Evolutionary conservation across 2,113 vertebrate genomes (phyloP), one percentile per base, ranked within the genome.

Genomic region (Alligator sinensis): DNA sequence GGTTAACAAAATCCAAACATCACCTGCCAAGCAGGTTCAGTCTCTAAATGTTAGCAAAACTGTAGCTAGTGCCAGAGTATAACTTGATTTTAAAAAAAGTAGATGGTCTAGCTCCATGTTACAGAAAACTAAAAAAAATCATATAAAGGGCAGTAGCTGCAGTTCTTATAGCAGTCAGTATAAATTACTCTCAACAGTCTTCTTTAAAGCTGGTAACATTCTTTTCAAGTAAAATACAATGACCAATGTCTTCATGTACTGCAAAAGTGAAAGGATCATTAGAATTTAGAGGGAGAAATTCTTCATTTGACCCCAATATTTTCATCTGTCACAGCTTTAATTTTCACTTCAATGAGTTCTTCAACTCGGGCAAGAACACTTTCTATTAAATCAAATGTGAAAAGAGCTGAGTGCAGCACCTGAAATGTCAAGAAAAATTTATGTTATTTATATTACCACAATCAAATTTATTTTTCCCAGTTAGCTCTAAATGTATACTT

Each of bases 381-480:
- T 98, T 99, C 99, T 98, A 99, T 99, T 96, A 99, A 98, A 98
- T 99, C 99, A 97, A 99, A 99, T 4, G 99, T 99, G 97, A 99
- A 99, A 97, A 99, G 96, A 84, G 99, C 99, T 0, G 98, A 99
- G 95, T 98, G 98, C 77, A 99, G 96, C 92, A 99, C 99, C 99
- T 99, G 97, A 89, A 97, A 98, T 90, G 75, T 94, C 96, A 97
- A 84, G 72, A 95, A 68, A 95, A 92, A 96, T 94, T 21, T 84
- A 38, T 66, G 82, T 96, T 95, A 95, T 27, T 97, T 92, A 95
- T 84, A 75, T 74, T 87, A 60, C 15, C 34, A 75, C 8, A 87
- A 19, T 74, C 57, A 30, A 13, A 80, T 76, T 80, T 76, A 83
- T 75, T 27, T 66, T 76, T 54, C 59, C 38, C 60, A 38, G 61